Evolutionary conservation across 2,888 invertebrate genomes (phyloP), one percentile per base, ranked within the genome.

Genomic region (Diabrotica balteata): DNA sequence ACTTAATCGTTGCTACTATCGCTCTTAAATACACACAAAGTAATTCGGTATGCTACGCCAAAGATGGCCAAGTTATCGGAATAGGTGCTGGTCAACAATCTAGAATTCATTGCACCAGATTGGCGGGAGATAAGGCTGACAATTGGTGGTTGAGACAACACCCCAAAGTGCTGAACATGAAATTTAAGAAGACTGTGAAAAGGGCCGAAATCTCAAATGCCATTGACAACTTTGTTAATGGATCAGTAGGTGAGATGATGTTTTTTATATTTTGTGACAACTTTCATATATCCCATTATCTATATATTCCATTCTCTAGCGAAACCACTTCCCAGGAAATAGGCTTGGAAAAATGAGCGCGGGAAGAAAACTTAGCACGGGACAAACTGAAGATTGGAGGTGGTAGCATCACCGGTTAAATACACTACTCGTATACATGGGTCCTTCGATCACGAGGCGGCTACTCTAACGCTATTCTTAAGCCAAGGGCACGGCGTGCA

Each of bases 51-150:
- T 98, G 98, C 82, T 98, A 93, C 80, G 97, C 98, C 0, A 91
- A 91, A 77, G 93, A 97, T 83, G 97, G 96, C 5, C 92, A 95
- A 88, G 91, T 93, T 9, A 77, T 87, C 87, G 98, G 98, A 17
- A 97, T 97, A 77, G 98, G 98, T 44, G 98, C 98, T n/a, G 98
- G 98, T 0, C 98, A 99, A 81, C 98, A 99, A 84, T 97, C 97
- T 0, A 90, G 98, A 73, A 98, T 99, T 80, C 98, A 99, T 85
- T 99, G 98, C 86, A 98, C 98, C 0, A 89, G 77, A 66, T 88
- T 99, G 76, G 98, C 98, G 67, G 98, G 97, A 55, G 95, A 96
- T 80, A 99, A 99, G 84, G 97, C 97, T 42, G 93, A 96, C 81
- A 94, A 96, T 84, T 99, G 98, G 98, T 98, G 98, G 98, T 85